phyloP scores from a whole-genome alignment of 1,140 invertebrate genomes.

The Drosophila littoralis region DNA sequence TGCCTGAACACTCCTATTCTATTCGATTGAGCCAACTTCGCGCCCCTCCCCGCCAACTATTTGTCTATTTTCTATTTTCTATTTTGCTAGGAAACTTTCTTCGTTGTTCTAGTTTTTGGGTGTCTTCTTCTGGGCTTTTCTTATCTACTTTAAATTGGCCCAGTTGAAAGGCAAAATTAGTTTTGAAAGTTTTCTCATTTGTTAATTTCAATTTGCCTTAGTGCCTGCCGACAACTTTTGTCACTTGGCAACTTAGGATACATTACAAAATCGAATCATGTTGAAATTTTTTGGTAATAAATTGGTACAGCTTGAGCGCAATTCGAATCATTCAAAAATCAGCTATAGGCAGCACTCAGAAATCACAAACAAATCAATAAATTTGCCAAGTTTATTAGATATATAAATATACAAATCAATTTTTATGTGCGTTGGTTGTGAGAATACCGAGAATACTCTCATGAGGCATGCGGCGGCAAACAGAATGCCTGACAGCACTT shows the following conservation, averaged over 20 bases:
- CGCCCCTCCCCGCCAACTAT: not conserved
- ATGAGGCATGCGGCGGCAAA: slow-evolving; percentile 17
- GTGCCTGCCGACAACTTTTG: slow-evolving; percentile 16
- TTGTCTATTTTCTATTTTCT: slow-evolving; percentile 43
- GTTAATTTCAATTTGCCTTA: slow-evolving; percentile 59
- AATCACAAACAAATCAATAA: slow-evolving; percentile 76
- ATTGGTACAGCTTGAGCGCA: slow-evolving; percentile 2
- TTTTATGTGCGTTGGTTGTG: slow-evolving; percentile 53
- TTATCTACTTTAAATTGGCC: slow-evolving; percentile 64
- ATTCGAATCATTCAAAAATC: slow-evolving; percentile 25
- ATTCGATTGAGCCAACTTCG: not conserved
- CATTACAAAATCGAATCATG: slow-evolving; percentile 21
- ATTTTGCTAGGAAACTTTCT: slow-evolving; percentile 37
- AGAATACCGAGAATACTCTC: slow-evolving; percentile 35
- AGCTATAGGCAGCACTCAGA: slow-evolving; percentile 22
- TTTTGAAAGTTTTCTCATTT: slow-evolving; percentile 18
- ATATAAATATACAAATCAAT: slow-evolving; percentile 79
- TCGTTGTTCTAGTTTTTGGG: slow-evolving; percentile 10
- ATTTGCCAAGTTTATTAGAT: slow-evolving; percentile 73
- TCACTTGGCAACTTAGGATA: slow-evolving; percentile 16
- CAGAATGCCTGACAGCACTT: slow-evolving; percentile 37
- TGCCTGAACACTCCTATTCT: not conserved
- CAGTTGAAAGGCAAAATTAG: slow-evolving; percentile 10
- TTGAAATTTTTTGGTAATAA: slow-evolving; percentile 12
- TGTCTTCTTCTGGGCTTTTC: not conserved